These are phyloP conservation scores for Oryzias sinensis DNA, from an alignment of 2,797 vertebrate species.

Conservation along the genomic window DNA sequence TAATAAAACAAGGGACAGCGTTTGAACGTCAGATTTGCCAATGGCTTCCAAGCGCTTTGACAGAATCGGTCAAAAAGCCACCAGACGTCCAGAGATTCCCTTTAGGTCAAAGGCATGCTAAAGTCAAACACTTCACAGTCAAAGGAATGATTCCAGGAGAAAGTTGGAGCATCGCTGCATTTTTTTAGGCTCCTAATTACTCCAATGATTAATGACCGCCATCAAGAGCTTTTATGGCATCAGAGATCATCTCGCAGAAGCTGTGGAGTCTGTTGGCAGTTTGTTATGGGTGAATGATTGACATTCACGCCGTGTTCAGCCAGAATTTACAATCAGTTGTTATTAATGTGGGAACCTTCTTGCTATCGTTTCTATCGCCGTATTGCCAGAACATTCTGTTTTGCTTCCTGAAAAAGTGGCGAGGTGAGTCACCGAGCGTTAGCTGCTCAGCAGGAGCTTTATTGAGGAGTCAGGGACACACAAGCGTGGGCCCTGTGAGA, in stretches of 20 bases:
- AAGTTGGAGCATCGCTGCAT: conserved; percentile 30
- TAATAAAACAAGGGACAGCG: conserved; percentile 31
- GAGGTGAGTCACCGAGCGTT: too few relatives aligned
- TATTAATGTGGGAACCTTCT: too few relatives aligned
- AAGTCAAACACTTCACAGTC: conserved; percentile 21
- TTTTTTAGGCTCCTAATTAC: conserved; percentile 54
- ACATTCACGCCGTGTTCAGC: conserved; percentile 19
- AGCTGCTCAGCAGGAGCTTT: too few relatives aligned
- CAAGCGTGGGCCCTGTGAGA: too few relatives aligned
- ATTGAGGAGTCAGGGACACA: too few relatives aligned
- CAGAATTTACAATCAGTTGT: conserved; percentile 13
- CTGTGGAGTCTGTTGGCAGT: conserved; percentile 35
- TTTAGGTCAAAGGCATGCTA: conserved; percentile 1
- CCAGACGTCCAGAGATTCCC: conserved; percentile 5
- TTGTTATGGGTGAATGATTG: conserved; percentile 38
- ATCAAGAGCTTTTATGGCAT: conserved; percentile 36
- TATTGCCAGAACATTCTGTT: too few relatives aligned
- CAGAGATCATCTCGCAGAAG: conserved; percentile 31
- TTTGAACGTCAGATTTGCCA: conserved; percentile 58
- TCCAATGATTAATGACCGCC: conserved; percentile 48
- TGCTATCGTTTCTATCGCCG: too few relatives aligned
- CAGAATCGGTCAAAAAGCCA: conserved; percentile 27
- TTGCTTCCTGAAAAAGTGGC: too few relatives aligned
- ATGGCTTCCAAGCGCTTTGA: conserved; percentile 22
- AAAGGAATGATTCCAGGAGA: conserved; percentile 25